Conservation (phyloP, 2,113 vertebrate genomes). For the Chroicocephalus ridibundus region DNA sequence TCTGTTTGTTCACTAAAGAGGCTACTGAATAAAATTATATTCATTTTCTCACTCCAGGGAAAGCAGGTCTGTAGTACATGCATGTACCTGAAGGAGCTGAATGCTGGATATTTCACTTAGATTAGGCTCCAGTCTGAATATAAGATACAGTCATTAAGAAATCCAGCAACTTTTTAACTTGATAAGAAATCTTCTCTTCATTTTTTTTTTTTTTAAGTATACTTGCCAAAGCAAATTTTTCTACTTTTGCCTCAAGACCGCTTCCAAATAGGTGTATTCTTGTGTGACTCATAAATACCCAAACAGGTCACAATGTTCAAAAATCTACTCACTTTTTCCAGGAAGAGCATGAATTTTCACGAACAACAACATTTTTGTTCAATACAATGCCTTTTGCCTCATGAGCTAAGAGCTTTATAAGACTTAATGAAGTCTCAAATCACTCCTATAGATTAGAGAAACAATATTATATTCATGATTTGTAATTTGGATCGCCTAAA, state of each 20-base stretch:
- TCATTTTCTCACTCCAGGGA: not conserved
- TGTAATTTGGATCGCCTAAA: not conserved
- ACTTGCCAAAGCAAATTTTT: not conserved
- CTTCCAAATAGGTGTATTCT: not conserved
- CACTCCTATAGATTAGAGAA: not conserved
- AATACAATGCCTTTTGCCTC: not conserved
- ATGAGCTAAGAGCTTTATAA: not conserved
- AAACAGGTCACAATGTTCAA: not conserved
- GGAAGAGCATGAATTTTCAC: not conserved
- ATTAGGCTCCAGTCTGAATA: not conserved
- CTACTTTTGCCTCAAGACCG: not conserved
- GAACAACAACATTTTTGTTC: not conserved
- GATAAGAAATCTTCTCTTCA: not conserved
- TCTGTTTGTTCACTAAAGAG: not conserved
- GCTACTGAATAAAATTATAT: not conserved
- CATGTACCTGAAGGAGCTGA: not conserved
- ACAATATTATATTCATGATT: not conserved
- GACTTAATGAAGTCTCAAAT: not conserved
- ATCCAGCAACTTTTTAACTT: not conserved
- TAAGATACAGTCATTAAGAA: not conserved
- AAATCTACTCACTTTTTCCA: not conserved
- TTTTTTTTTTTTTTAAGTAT: not conserved
- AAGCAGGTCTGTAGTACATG: not conserved
- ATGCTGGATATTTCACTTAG: not conserved
- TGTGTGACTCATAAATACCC: not conserved